A percentile compares a stretch with the other conserved stretches of the same genome.
Conservation (phyloP, 2,888 invertebrate species). For the Apodemia hepburni region DNA sequence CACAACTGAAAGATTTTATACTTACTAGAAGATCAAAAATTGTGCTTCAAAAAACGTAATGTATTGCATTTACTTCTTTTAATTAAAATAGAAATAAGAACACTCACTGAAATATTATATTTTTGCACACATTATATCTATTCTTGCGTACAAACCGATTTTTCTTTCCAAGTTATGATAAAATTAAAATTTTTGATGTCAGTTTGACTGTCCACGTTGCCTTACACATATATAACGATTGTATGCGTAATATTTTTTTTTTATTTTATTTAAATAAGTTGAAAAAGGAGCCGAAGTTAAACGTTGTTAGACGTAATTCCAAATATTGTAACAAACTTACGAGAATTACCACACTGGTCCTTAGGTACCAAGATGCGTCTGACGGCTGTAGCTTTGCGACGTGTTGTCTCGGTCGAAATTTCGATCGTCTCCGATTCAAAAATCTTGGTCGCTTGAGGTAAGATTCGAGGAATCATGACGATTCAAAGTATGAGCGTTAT, state of each 20-base stretch:
- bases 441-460: constrained; percentile 74
- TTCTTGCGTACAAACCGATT: background rate
- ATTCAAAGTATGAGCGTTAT: constrained; percentile 25
- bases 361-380: constrained; percentile 71
- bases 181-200: background rate
- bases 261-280: background rate
- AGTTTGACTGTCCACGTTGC: background rate
- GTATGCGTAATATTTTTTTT: no score
- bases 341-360: constrained; percentile 63
- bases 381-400: constrained; percentile 69
- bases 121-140: no score
- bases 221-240: background rate
- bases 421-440: constrained; percentile 72
- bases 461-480: constrained; percentile 48
- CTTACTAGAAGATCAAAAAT: no score
- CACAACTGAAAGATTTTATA: no score
- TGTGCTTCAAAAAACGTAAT: no score
- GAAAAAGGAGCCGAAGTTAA: background rate
- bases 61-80: no score
- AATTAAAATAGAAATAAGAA: no score
- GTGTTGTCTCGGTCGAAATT: constrained; percentile 69
- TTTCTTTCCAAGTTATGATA: background rate
- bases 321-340: constrained; percentile 6
- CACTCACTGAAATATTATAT: no score
- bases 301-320: constrained; percentile 29